A percentile compares a stretch with the other conserved stretches of the same genome.
phyloP scores from a whole-genome alignment of 1,140 invertebrate species.

The Anastrepha ludens region DNA sequence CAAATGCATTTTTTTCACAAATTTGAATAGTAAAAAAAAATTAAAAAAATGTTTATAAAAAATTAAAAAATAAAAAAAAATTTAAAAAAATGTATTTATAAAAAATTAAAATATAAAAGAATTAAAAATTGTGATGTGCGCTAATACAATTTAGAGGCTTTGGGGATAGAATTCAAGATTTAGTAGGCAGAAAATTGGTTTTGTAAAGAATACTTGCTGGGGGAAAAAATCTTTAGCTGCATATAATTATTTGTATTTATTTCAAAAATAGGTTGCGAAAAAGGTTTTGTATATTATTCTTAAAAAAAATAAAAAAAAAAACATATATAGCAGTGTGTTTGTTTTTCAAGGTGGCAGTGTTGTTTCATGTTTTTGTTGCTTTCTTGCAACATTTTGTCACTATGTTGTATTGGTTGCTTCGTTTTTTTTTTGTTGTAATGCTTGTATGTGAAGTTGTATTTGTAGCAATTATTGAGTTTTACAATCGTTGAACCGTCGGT shows the following conservation, averaged over 20 bases:
- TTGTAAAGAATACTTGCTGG: slow-evolving; percentile 34
- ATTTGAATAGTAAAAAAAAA: neutral
- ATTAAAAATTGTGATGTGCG: slow-evolving; percentile 13
- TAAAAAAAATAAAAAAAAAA: too few species aligned
- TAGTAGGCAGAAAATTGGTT: slow-evolving; percentile 8
- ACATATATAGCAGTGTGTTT: slow-evolving; percentile 29
- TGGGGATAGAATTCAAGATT: neutral
- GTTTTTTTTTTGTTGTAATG: too few species aligned
- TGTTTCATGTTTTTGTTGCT: slow-evolving; percentile 1
- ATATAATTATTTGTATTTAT: neutral
- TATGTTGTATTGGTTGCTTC: too few species aligned
- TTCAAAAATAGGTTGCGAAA: slow-evolving; percentile 1
- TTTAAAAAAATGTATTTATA: neutral
- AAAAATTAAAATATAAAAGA: neutral
- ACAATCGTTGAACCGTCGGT: too few species aligned
- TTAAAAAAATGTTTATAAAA: neutral
- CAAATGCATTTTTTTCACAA: neutral
- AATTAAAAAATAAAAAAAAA: neutral
- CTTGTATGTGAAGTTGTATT: too few species aligned
- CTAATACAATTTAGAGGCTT: slow-evolving; percentile 11
- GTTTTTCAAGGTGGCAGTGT: slow-evolving; percentile 45
- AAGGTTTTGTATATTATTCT: neutral
- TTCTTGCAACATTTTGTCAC: neutral
- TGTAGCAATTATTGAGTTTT: too few species aligned
- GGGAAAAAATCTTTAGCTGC: neutral